Evolutionary conservation across 2,113 vertebrate genomes (phyloP).

Genomic region (Cranoglanis bouderius): DNA sequence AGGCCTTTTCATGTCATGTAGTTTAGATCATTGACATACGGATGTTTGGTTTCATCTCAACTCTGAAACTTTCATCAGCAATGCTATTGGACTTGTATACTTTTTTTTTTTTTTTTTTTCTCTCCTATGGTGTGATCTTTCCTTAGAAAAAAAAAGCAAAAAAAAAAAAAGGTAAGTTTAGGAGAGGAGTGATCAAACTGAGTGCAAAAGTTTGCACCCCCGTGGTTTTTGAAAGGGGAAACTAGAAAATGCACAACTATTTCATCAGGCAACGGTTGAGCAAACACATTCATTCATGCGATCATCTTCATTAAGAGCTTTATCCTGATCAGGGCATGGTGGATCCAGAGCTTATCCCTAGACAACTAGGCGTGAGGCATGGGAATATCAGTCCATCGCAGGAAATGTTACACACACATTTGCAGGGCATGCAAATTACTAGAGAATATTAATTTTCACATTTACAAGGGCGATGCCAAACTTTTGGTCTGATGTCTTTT

Average conservation of each 20-base stretch:
- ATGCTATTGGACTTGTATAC: neutral
- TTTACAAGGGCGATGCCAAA: neutral
- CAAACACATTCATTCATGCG: neutral
- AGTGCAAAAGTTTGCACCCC: neutral
- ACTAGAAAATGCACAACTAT: neutral
- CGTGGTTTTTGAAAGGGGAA: neutral
- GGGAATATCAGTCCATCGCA: neutral
- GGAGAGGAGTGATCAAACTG: neutral
- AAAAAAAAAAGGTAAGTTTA: neutral
- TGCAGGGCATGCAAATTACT: neutral
- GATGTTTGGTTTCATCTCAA: neutral
- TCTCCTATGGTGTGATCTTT: neutral
- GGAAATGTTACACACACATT: neutral
- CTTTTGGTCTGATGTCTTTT: neutral
- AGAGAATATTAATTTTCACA: neutral
- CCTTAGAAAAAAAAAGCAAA: neutral
- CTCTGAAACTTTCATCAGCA: neutral
- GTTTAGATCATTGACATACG: neutral
- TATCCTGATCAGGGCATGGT: neutral
- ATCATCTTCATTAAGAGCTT: neutral
- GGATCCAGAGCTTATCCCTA: neutral
- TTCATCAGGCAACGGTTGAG: neutral
- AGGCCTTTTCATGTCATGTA: slow-evolving; percentile 3
- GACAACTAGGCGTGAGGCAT: neutral
- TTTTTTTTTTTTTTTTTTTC: neutral